A percentile compares a stretch with the other conserved stretches of the same genome.
These are phyloP conservation scores for Siderastrea siderea DNA, from an alignment of 92 coral and sea anemone species.

Conservation along the genomic window DNA sequence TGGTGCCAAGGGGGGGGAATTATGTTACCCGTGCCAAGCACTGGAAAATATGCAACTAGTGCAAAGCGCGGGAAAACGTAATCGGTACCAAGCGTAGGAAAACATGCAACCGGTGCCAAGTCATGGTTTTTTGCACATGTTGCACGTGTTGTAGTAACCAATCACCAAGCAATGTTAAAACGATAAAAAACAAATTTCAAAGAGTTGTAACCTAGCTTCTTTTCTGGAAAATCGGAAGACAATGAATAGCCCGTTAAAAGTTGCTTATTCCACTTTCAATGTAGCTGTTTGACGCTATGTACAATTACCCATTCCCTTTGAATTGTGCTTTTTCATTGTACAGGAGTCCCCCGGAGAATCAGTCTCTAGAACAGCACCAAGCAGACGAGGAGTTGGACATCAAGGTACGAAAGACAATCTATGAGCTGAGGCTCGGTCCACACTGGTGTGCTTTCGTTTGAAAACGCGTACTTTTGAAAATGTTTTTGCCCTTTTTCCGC, in stretches of 20 bases:
- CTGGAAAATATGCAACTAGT: neutral
- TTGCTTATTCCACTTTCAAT: neutral
- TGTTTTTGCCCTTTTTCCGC: no score
- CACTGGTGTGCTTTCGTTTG: no score
- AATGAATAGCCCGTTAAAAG: neutral
- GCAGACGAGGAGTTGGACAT: constrained; percentile 95
- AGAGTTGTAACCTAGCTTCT: no score
- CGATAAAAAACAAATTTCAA: no score
- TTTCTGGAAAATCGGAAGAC: no score
- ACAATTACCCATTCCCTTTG: neutral
- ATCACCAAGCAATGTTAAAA: no score
- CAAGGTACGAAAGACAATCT: constrained; percentile 60
- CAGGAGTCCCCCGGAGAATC: constrained; percentile 98
- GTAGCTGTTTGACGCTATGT: neutral
- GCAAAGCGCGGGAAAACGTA: neutral
- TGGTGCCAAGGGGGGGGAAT: neutral
- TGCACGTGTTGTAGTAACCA: no score
- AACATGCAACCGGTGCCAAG: neutral
- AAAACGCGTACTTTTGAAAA: no score
- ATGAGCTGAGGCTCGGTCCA: no score
- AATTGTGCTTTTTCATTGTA: neutral
- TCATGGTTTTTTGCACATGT: no score
- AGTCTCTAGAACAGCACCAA: constrained; percentile 96
- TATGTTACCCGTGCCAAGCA: neutral
- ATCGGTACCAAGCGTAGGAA: neutral